Percentiles rank a stretch among this genome's conserved stretches.
phyloP scores from a whole-genome alignment of 2,797 vertebrate species.

The Sylvia borin region DNA sequence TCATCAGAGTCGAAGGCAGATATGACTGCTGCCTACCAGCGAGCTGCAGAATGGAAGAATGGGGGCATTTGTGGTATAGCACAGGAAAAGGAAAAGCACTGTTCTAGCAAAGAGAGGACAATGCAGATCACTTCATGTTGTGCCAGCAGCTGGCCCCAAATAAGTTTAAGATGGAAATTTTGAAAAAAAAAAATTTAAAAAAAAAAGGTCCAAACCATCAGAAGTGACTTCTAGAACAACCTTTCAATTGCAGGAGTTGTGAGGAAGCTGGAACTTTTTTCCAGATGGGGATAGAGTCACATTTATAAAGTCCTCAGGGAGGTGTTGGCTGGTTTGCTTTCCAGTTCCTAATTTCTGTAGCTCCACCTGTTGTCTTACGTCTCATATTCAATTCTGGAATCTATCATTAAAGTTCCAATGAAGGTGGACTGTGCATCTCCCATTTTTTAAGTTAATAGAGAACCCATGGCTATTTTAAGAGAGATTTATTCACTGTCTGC shows the following conservation, averaged over 20 bases:
- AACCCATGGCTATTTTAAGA: not conserved
- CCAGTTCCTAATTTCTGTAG: not conserved
- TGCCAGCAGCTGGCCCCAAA: constrained; percentile 1
- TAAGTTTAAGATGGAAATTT: constrained; percentile 5
- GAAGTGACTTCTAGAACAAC: not conserved
- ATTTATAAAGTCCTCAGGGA: not conserved
- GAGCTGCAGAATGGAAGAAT: constrained; percentile 10
- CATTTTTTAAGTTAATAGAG: not conserved
- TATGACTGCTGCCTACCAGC: not conserved
- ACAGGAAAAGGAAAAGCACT: constrained; percentile 10
- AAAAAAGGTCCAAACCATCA: not conserved
- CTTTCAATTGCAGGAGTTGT: not conserved
- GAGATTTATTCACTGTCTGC: not conserved
- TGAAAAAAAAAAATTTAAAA: not conserved
- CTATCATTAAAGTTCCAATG: not conserved
- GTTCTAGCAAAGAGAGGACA: constrained; percentile 25
- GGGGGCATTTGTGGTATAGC: constrained; percentile 2
- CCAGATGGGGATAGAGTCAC: not conserved
- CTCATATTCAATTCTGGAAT: not conserved
- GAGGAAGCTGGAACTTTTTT: not conserved
- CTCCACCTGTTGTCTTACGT: not conserved
- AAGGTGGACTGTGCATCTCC: not conserved
- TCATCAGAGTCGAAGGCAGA: not conserved
- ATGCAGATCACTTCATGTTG: not conserved
- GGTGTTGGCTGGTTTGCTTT: not conserved